Evolutionary conservation across 2,113 vertebrate species (phyloP).

Genomic region (Salvelinus fontinalis): DNA sequence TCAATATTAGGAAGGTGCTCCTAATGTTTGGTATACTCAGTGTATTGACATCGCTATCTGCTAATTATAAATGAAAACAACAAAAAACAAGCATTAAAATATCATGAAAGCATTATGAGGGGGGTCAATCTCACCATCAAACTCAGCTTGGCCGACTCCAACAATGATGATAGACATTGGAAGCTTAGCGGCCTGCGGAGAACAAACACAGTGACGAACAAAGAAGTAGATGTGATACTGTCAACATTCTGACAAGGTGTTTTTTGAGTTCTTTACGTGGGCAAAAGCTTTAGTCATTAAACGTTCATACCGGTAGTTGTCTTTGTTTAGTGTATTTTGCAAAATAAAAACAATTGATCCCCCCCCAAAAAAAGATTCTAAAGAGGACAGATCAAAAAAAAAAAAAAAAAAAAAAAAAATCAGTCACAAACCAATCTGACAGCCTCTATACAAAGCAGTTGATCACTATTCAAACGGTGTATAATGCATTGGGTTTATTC

Average conservation of each 20-base stretch:
- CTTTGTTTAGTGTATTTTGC: too few relatives aligned
- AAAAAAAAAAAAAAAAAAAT: background rate
- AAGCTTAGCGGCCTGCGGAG: constrained; percentile 86
- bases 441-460: background rate
- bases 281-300: background rate
- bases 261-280: too few relatives aligned
- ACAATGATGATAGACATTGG: constrained; percentile 97
- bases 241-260: background rate
- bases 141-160: constrained; percentile 93
- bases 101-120: background rate
- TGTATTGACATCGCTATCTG: too few relatives aligned
- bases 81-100: too few relatives aligned
- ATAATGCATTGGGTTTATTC: too few relatives aligned
- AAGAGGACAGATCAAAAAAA: background rate
- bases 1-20: too few relatives aligned
- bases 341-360: too few relatives aligned
- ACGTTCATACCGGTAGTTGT: too few relatives aligned
- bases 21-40: too few relatives aligned
- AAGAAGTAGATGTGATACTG: background rate
- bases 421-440: background rate
- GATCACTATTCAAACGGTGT: background rate
- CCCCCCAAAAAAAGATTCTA: too few relatives aligned
- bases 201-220: constrained; percentile 38
- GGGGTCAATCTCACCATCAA: constrained; percentile 82
- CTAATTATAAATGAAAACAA: too few relatives aligned